A percentile compares a stretch with the other conserved stretches of the same genome.
phyloP scores from a whole-genome alignment of 23 tunicate species.

The Oikopleura dioica region DNA sequence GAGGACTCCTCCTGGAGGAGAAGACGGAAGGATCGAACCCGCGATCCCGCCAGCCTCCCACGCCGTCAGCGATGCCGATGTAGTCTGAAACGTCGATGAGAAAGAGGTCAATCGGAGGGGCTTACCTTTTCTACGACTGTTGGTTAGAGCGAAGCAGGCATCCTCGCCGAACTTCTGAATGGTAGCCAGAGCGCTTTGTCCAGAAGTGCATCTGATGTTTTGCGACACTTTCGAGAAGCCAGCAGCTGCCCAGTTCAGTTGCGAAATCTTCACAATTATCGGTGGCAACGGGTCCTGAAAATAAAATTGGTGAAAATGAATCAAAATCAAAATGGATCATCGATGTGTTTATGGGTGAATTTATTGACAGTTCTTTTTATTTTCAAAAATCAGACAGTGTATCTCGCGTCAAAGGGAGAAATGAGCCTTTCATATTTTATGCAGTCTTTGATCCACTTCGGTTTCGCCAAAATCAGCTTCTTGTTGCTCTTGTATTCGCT shows the following conservation, averaged over 20 bases:
- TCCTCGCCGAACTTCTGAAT: conserved; percentile 1
- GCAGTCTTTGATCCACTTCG: too few relatives aligned
- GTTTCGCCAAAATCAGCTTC: too few relatives aligned
- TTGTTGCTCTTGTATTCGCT: too few relatives aligned
- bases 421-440: too few relatives aligned
- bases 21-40: conserved; percentile 88
- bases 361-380: too few relatives aligned
- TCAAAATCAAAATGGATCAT: too few relatives aligned
- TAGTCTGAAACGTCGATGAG: conserved; percentile 18
- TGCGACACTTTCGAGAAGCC: not conserved
- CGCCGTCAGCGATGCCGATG: conserved; percentile 88
- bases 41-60: conserved; percentile 90
- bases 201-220: not conserved
- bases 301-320: too few relatives aligned
- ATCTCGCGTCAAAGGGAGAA: too few relatives aligned
- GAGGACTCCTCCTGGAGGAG: conserved; percentile 44
- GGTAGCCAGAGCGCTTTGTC: conserved; percentile 8
- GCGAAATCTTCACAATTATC: not conserved
- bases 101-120: conserved; percentile 62
- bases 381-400: too few relatives aligned
- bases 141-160: conserved; percentile 13
- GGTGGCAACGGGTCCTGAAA: not conserved
- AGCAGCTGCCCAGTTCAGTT: conserved; percentile 11
- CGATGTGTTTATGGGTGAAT: too few relatives aligned
- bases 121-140: conserved; percentile 13